Percentiles rank a stretch among this genome's conserved stretches.
phyloP scores from a whole-genome alignment of 1,140 invertebrate species.

The Dryas iulia region DNA sequence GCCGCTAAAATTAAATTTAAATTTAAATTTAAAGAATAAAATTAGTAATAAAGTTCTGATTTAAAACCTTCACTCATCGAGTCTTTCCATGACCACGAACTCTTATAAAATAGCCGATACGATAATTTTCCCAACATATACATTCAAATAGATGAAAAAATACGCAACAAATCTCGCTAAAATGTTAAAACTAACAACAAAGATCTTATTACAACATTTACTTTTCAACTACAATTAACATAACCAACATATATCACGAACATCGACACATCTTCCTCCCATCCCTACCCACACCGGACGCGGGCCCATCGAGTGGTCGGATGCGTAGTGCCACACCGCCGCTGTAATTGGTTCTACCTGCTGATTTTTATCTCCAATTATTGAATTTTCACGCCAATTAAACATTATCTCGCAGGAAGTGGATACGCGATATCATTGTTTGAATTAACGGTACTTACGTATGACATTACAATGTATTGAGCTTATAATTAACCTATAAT shows the following conservation, averaged over 20 bases:
- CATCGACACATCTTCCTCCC: constrained; percentile 33
- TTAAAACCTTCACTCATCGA: no score
- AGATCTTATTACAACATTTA: no score
- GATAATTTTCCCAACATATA: no score
- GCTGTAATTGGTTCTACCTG: constrained; percentile 69
- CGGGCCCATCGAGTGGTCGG: constrained; percentile 46
- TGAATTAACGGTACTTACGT: constrained; percentile 32
- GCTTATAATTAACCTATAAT: not conserved
- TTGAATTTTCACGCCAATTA: constrained; percentile 79
- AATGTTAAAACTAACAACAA: no score
- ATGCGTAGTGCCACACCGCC: constrained; percentile 59
- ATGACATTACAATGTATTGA: not conserved
- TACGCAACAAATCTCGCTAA: no score
- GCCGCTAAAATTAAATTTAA: no score
- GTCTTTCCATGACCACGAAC: no score
- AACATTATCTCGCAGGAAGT: constrained; percentile 72
- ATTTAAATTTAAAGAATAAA: no score
- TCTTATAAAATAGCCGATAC: no score
- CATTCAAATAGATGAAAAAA: no score
- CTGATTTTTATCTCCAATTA: constrained; percentile 78
- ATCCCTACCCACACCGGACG: constrained; percentile 37
- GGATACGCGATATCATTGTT: constrained; percentile 49
- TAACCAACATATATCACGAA: constrained; percentile 1
- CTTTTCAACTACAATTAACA: not conserved
- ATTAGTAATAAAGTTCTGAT: no score